Evolutionary conservation across 1,140 invertebrate genomes (phyloP).

Genomic region (Hyles vespertilio): DNA sequence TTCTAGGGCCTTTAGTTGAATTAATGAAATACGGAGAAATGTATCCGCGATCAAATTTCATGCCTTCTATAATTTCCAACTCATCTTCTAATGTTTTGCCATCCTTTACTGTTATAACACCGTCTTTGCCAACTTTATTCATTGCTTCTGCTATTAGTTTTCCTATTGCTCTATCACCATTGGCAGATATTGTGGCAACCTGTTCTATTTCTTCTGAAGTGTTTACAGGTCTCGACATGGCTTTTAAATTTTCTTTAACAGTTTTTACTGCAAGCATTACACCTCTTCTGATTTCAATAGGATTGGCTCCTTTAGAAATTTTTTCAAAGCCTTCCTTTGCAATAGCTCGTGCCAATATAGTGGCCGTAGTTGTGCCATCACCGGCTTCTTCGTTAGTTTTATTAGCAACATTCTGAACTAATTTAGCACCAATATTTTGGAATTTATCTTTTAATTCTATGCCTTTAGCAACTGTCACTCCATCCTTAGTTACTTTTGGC

Average conservation of each 20-base stretch:
- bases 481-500: slow-evolving; percentile 98
- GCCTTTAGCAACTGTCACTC: slow-evolving; percentile 97
- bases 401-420: slow-evolving; percentile 96
- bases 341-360: slow-evolving; percentile 93
- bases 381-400: slow-evolving; percentile 97
- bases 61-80: slow-evolving; percentile 93
- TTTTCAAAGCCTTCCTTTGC: slow-evolving; percentile 96
- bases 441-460: slow-evolving; percentile 96
- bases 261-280: slow-evolving; percentile 93
- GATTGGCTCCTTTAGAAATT: slow-evolving; percentile 94
- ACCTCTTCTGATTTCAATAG: slow-evolving; percentile 91
- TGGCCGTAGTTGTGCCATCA: slow-evolving; percentile 59
- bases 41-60: slow-evolving; percentile 98
- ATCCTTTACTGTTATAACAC: slow-evolving; percentile 97
- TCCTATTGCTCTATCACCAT: slow-evolving; percentile 91
- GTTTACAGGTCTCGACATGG: slow-evolving; percentile 81
- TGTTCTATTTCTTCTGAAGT: slow-evolving; percentile 65
- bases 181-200: slow-evolving; percentile 96
- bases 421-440: slow-evolving; percentile 95
- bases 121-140: slow-evolving; percentile 94
- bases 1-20: slow-evolving; percentile 90
- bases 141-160: slow-evolving; percentile 93
- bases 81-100: slow-evolving; percentile 94
- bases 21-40: slow-evolving; percentile 98
- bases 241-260: slow-evolving; percentile 86